phyloP scores from a whole-genome alignment of 2,113 vertebrate species.

The Rhynchopsitta pachyrhyncha region DNA sequence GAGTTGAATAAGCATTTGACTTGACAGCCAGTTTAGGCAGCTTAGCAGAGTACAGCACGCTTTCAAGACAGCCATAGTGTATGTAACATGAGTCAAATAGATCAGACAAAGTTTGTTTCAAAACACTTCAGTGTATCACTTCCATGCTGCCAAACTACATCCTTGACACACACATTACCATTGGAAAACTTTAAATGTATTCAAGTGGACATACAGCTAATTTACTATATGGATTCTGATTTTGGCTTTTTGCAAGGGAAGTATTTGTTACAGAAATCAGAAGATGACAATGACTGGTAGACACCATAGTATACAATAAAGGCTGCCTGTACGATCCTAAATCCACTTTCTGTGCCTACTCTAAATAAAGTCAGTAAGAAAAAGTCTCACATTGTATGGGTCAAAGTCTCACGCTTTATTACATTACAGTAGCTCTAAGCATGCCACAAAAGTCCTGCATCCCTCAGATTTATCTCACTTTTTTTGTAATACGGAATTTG shows the following conservation, averaged over 20 bases:
- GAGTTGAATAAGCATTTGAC: not conserved
- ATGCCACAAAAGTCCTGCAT: not conserved
- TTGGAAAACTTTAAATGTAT: not conserved
- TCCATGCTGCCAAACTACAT: not conserved
- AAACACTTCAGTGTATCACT: not conserved
- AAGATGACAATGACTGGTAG: not conserved
- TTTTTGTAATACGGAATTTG: not conserved
- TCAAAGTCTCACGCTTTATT: not conserved
- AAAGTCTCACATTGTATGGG: not conserved
- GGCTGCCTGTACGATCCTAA: not conserved
- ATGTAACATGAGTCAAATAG: fast-evolving
- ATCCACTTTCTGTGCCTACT: not conserved
- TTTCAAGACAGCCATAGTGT: not conserved
- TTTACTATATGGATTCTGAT: not conserved
- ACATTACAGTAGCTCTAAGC: not conserved
- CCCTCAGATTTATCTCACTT: not conserved
- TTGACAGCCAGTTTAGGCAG: not conserved
- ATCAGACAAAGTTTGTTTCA: not conserved
- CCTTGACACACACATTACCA: not conserved
- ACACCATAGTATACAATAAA: not conserved
- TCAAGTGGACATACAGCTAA: not conserved
- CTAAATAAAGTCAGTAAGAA: not conserved
- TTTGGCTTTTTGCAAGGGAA: not conserved
- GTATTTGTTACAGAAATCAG: not conserved
- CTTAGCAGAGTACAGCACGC: not conserved